Evolutionary conservation across 1,140 invertebrate species (phyloP).

Genomic region (Stenopsyche tienmushanensis): DNA sequence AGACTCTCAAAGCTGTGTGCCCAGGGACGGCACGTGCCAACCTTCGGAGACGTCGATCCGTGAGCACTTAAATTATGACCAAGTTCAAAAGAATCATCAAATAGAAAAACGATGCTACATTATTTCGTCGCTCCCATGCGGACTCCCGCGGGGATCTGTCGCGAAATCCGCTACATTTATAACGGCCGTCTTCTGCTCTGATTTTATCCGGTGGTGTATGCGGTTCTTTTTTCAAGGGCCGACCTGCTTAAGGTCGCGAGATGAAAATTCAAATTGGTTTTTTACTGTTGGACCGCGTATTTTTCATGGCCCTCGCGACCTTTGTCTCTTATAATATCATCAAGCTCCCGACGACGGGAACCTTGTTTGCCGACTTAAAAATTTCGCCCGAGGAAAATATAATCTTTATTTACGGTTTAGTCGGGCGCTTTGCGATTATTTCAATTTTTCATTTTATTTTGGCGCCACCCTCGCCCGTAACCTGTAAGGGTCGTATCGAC

Average conservation of each 20-base stretch:
- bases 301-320: conserved; percentile 6
- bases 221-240: conserved; percentile 3
- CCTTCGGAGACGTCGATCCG: no score
- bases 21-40: no score
- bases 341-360: neutral
- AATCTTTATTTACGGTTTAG: conserved; percentile 24
- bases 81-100: no score
- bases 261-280: conserved; percentile 18
- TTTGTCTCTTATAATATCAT: conserved; percentile 16
- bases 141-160: no score
- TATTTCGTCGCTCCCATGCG: no score
- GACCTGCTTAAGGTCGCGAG: neutral
- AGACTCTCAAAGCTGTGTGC: no score
- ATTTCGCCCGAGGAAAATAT: conserved; percentile 9
- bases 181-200: conserved; percentile 2
- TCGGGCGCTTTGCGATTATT: neutral
- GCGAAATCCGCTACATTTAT: neutral
- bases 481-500: neutral
- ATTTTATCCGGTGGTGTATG: conserved; percentile 10
- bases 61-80: no score
- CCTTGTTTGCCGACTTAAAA: conserved; percentile 1
- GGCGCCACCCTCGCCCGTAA: neutral
- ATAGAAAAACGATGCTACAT: no score
- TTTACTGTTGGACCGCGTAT: conserved; percentile 7
- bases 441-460: neutral